phyloP scores from a whole-genome alignment of 2,113 vertebrate genomes.

The Hucho hucho region DNA sequence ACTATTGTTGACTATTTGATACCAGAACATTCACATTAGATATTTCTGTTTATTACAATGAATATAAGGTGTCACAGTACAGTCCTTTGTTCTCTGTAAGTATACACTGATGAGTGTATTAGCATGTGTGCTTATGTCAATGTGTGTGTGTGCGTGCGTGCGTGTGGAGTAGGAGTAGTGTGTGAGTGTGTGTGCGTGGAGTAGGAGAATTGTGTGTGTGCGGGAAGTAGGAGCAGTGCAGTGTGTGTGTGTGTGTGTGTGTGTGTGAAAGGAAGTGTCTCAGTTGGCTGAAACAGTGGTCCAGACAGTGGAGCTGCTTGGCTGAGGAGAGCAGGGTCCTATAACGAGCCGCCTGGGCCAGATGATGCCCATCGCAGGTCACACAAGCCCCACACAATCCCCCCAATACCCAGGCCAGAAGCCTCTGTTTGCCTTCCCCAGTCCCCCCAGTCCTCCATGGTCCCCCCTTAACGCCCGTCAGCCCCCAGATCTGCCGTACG shows the following conservation, averaged over 20 bases:
- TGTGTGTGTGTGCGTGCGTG: too few relatives aligned
- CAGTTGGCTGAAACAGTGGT: conserved; percentile 41
- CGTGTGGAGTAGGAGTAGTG: too few relatives aligned
- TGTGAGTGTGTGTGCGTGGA: not conserved
- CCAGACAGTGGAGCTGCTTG: conserved; percentile 29
- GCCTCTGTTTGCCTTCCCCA: conserved; percentile 59
- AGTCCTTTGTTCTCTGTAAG: too few relatives aligned
- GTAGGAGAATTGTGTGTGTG: conserved; percentile 1
- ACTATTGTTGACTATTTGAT: too few relatives aligned
- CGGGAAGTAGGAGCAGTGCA: too few relatives aligned
- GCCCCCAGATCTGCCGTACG: conserved; percentile 45
- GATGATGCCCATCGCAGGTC: conserved; percentile 51
- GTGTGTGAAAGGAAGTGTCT: conserved; percentile 26
- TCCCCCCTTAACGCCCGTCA: conserved; percentile 37
- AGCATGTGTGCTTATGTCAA: too few relatives aligned
- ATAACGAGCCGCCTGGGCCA: conserved; percentile 45
- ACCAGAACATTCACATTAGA: too few relatives aligned
- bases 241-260: not conserved
- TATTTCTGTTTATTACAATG: too few relatives aligned
- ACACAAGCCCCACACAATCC: conserved; percentile 45
- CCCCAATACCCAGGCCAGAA: conserved; percentile 56
- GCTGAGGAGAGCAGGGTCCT: conserved; percentile 42
- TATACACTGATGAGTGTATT: too few relatives aligned
- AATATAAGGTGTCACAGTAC: too few relatives aligned
- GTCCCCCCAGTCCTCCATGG: conserved; percentile 20